Percentiles rank a stretch among this genome's conserved stretches.
These are phyloP conservation scores for Otus sunia DNA, from an alignment of 2,113 vertebrate genomes.

Conservation along the genomic window DNA sequence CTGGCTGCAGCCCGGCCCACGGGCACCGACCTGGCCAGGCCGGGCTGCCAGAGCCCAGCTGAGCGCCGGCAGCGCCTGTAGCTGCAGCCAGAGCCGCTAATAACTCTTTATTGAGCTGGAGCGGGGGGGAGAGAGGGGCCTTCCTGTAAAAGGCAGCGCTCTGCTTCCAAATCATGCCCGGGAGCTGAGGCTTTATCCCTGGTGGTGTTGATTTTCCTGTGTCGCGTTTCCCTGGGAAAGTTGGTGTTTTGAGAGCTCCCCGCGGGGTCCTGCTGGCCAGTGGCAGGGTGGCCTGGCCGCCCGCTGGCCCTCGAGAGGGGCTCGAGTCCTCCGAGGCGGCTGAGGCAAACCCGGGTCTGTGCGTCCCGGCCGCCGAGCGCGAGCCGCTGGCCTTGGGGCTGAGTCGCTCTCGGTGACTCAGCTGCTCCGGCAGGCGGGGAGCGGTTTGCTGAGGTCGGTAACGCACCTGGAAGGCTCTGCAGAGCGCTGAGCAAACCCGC, in stretches of 20 bases:
- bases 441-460: neutral
- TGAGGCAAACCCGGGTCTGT: neutral
- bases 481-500: neutral
- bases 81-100: neutral
- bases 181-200: neutral
- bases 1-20: fast-evolving
- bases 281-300: neutral
- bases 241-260: neutral
- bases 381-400: neutral
- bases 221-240: neutral
- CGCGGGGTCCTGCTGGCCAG: fast-evolving
- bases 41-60: neutral
- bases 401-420: neutral
- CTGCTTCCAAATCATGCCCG: neutral
- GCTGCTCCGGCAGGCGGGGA: neutral
- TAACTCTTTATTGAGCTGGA: neutral
- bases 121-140: neutral
- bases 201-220: neutral
- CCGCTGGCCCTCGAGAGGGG: neutral
- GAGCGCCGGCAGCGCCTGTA: neutral
- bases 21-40: neutral
- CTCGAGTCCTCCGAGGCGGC: fast-evolving
- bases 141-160: neutral
- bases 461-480: neutral
- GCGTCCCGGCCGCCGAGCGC: fast-evolving